Evolutionary conservation across 1,140 invertebrate genomes (phyloP), one percentile per base, ranked within the genome.

Genomic region (Linepithema humile): DNA sequence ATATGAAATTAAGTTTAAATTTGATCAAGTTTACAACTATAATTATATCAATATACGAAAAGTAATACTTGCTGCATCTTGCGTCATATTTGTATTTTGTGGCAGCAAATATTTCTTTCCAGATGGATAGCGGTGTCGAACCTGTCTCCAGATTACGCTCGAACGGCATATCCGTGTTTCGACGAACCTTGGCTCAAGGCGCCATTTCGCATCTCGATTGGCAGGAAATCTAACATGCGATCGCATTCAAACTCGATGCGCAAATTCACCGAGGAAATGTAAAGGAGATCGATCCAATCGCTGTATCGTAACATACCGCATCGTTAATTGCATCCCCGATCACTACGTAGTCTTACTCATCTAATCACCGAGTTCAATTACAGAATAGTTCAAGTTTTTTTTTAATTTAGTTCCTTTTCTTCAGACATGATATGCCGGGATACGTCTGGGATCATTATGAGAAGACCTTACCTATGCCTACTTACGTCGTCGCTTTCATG

Each of bases 101-200:
- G 9, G 26, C n/a, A 74, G 12, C 38, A 12, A 23, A 48, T 23
- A 3, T 67, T 17, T 38, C 9, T 83, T 70, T 83, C 40, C 23
- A 86, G 85, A 32, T 86, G 85, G 85, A 86, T 86, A 60, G 82
- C 77, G 55, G 65, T 86, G 7, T 89, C 88, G 1, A 84, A 88
- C 45, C 98, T 98, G 91, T 96, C 98, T 83, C 97, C 97, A 0
- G 95, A 96, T 12, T 96, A 97, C 89, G 98, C 98, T 0, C 95
- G 98, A 12, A 95, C 96, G 83, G 97, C 97, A 0, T 98, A 98
- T 90, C 98, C 98, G 15, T 98, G 97, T 91, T 98, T 97, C 92
- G 98, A 98, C 90, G 98, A 98, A 89, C 98, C 98, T 1, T 94
- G 95, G 40, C 97, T 98, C 85, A 98, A 98, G 92, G 96, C 97